A percentile compares a stretch with the other conserved stretches of the same genome.
Conservation (phyloP, 2,888 invertebrate species). For the Andrena dorsata region DNA sequence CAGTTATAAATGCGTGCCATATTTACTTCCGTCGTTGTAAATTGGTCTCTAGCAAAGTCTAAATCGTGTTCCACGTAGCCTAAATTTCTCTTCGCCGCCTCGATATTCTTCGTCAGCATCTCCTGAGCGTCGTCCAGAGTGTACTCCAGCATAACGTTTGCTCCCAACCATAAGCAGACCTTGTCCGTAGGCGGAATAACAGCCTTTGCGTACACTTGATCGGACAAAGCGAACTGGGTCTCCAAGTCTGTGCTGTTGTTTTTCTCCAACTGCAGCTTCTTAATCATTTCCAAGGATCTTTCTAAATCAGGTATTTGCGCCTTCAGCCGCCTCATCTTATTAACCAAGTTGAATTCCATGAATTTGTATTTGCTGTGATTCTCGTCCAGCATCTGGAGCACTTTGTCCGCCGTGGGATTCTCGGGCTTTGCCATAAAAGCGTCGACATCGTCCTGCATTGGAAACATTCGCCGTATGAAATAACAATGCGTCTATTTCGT, state of each 20-base stretch:
- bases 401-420: conserved; percentile 94
- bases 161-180: conserved; percentile 93
- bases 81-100: conserved; percentile 93
- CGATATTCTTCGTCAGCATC: conserved; percentile 93
- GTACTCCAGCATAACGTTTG: conserved; percentile 99
- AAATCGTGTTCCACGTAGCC: conserved; percentile 95
- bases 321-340: conserved; percentile 94
- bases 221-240: conserved; percentile 96
- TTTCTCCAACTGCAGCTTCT: conserved; percentile 93
- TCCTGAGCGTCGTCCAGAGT: conserved; percentile 95
- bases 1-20: conserved; percentile 99
- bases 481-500: not conserved
- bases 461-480: conserved; percentile 10
- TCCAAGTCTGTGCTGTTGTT: conserved; percentile 89
- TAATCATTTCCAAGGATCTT: conserved; percentile 95
- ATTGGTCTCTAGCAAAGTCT: conserved; percentile 98
- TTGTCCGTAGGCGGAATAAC: conserved; percentile 95
- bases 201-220: conserved; percentile 94
- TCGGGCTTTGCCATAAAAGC: conserved; percentile 94
- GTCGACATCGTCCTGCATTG: conserved; percentile 96
- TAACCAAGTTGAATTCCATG: conserved; percentile 96
- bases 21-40: conserved; percentile 99
- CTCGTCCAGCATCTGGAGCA: conserved; percentile 94
- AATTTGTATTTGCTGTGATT: conserved; percentile 98
- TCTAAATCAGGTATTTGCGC: conserved; percentile 98